Evolutionary conservation across 2,113 vertebrate species (phyloP), one percentile per base, ranked within the genome.

Genomic region (Hemibagrus wyckioides): DNA sequence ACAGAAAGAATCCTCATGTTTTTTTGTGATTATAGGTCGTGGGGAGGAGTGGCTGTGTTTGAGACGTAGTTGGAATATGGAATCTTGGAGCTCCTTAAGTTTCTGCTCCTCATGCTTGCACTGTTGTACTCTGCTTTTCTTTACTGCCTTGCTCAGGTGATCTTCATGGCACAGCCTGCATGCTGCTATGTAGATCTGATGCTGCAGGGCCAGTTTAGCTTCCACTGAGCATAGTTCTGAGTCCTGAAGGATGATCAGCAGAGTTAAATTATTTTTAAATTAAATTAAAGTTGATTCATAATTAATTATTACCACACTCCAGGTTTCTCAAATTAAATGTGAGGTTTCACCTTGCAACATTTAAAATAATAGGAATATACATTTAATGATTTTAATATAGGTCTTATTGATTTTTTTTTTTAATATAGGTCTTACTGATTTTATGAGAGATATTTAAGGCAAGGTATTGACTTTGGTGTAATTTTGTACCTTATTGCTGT

Each of bases 101-200:
- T 97, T 98, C 89, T 93, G 95, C 92, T 98, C 97, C 87, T 97
- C 96, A 11, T 91, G 94, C 89, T 94, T 94, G 0, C 91, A 92
- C 0, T 94, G 96, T 0, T 94, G 96, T 76, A 95, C 86, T 0
- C 97, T 94, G 88, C 95, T 96, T 92, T 95, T 95, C 30, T 92
- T 95, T 0, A 96, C 92, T 63, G 96, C 94, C 69, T 96, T 94
- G 85, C 94, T 94, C 1, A 94, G 93, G 90, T 96, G 96, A 77
- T 95, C 94, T 92, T 99, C 97, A 0, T 88, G 90, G 36, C 93
- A 96, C 13, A 99, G 96, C 15, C 94, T 94, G 0, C 94, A 94
- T 0, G 96, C 95, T 0, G 98, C 98, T 88, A 96, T 95, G 0
- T 95, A 94, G 41, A 99, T 98, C 95, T 97, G 97, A 88, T 96